Base-by-base conservation (phyloP, 2,888 invertebrate genomes). In the Chaetoderma sp. region DNA sequence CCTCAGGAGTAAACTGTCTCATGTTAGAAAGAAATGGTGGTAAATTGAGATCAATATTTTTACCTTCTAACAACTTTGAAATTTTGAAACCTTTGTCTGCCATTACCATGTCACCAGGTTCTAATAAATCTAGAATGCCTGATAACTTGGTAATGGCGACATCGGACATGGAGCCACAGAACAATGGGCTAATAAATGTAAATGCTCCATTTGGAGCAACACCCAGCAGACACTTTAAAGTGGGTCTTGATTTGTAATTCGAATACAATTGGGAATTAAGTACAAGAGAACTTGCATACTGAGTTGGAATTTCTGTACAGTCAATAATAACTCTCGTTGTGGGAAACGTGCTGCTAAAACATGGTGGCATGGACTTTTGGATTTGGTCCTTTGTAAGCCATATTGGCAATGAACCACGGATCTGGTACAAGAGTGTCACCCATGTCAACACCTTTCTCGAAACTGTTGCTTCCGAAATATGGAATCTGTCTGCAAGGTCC, bases 301-400 rank as follows among this genome's bases (percentile, higher is more conserved):
- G 65, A 18, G 54, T 52, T 58, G 56, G 67, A 4, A 72, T 61
- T 57, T 72, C 68, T 27, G 70, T 72, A 27, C 70, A 72, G 54
- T 72, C 68, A 10, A 70, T 30, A 16, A 67, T 67, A 0, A 71
- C 64, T 18, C 66, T 42, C n/a, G n/a, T n/a, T n/a, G n/a, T n/a
- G n/a, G n/a, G n/a, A n/a, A n/a, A n/a, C n/a, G n/a, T n/a, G n/a
- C n/a, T n/a, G n/a, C n/a, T n/a, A n/a, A n/a, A n/a, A n/a, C n/a
- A n/a, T n/a, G n/a, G n/a, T n/a, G n/a, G n/a, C n/a, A n/a, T n/a
- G n/a, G n/a, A n/a, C n/a, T n/a, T n/a, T n/a, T n/a, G n/a, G n/a
- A n/a, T n/a, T n/a, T n/a, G n/a, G n/a, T n/a, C n/a, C n/a, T n/a
- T n/a, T n/a, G n/a, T n/a, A n/a, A n/a, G n/a, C n/a, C n/a, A n/a